Base-by-base conservation (phyloP, 2,888 invertebrate genomes). In the Sinhomidia bicolor region DNA sequence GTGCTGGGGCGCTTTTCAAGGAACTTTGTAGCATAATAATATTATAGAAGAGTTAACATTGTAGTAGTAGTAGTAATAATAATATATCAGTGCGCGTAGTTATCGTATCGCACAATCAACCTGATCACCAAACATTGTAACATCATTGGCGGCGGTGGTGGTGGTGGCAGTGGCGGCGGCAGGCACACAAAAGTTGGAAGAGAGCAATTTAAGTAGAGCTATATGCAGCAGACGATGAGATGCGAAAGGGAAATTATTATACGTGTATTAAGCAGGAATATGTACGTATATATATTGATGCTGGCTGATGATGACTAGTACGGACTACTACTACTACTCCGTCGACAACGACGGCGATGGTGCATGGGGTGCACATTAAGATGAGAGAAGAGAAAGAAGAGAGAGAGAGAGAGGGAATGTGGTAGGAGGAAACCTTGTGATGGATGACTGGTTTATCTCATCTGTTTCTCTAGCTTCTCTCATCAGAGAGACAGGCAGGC, bases 361-460 rank as follows among this genome's bases (percentile, higher is more conserved):
- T 74, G 83, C 54, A 83, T 71, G 88, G 84, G 88, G 83, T 83
- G 84, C 83, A 88, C 83, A 83, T 84, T 88, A 83, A 85, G 82
- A 74, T n/a, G 17, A 68, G 29, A 12, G 60, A 82, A n/a, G 65
- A 41, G 41, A 41, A 10, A 41, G 41, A 41, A 41, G 41, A 5
- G 26, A 29, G 29, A 29, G 29, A 60, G 14, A 44, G 60, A 84
- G 87, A 76, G 74, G 65, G 85, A 87, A 87, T 82, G 79, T 57
- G 79, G 89, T 76, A 86, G 86, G 85, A 84, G 84, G 87, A 83
- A 87, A 89, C 81, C 84, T 65, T 44, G 84, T 76, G 87, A 87
- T 87, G 87, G 81, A 87, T 87, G 87, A 87, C 87, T 87, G 81
- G 87, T 81, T 81, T 87, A 87, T 87, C 87, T 87, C 87, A 81